These are phyloP conservation scores for Girardia tigrina DNA, from an alignment of 2,888 invertebrate species.

Conservation along the genomic window DNA sequence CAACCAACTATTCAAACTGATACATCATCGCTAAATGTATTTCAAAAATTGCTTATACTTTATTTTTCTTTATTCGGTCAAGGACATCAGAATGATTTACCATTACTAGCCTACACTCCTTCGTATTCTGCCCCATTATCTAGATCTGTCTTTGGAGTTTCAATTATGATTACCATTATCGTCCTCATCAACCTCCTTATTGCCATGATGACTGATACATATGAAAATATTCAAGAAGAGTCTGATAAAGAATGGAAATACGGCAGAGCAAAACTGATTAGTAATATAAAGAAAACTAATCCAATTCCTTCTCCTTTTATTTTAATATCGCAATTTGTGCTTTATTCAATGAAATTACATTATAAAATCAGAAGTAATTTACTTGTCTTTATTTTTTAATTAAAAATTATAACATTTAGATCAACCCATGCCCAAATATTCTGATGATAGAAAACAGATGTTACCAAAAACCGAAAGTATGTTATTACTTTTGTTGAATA, in stretches of 20 bases:
- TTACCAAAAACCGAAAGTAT: too few relatives aligned
- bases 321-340: slow-evolving; percentile 65
- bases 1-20: slow-evolving; percentile 44
- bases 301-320: slow-evolving; percentile 95
- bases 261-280: slow-evolving; percentile 86
- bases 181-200: slow-evolving; percentile 95
- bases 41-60: slow-evolving; percentile 84
- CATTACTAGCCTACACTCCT: slow-evolving; percentile 52
- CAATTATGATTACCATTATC: slow-evolving; percentile 92
- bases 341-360: neutral
- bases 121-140: slow-evolving; percentile 49
- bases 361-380: neutral
- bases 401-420: too few relatives aligned
- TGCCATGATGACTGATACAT: slow-evolving; percentile 99
- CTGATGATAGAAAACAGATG: too few relatives aligned
- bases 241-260: slow-evolving; percentile 99
- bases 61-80: slow-evolving; percentile 96
- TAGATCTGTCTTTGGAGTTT: slow-evolving; percentile 71
- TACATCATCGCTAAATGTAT: slow-evolving; percentile 40
- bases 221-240: slow-evolving; percentile 95
- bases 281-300: slow-evolving; percentile 91
- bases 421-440: too few relatives aligned
- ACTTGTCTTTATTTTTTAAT: too few relatives aligned
- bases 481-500: too few relatives aligned
- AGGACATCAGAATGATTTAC: slow-evolving; percentile 57